phyloP scores from a whole-genome alignment of 2,113 vertebrate species.

The Chionis minor region DNA sequence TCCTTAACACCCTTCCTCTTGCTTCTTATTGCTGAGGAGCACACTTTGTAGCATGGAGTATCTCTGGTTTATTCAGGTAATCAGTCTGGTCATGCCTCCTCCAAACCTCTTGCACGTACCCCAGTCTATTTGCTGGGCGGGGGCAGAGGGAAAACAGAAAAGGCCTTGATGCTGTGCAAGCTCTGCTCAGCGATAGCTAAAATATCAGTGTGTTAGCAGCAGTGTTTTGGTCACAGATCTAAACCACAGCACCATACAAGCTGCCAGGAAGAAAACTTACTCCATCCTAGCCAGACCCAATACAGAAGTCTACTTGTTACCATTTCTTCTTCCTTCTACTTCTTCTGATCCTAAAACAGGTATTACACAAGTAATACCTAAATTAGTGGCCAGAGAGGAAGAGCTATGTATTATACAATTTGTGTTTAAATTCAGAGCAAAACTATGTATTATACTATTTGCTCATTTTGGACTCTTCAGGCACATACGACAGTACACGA shows the following conservation, averaged over 20 bases:
- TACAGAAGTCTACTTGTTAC: background rate
- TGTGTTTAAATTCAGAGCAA: too few species aligned
- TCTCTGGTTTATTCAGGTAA: background rate
- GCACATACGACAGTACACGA: background rate
- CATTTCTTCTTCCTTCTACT: background rate
- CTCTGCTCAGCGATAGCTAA: background rate
- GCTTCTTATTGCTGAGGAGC: background rate
- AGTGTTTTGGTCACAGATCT: background rate
- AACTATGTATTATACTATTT: background rate
- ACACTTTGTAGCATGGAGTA: background rate
- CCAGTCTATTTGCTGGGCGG: background rate
- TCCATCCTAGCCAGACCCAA: background rate
- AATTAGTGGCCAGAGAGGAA: background rate
- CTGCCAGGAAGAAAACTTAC: background rate
- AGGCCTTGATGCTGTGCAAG: background rate
- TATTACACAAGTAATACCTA: background rate
- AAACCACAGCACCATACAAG: background rate
- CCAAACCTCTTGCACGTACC: background rate
- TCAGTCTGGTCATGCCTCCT: background rate
- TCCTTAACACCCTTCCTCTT: rapidly evolving
- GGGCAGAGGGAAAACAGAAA: background rate
- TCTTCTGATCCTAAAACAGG: background rate
- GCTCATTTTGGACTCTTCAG: background rate
- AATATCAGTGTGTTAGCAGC: background rate
- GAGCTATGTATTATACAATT: background rate